Conservation (phyloP, 2,113 vertebrate species). For the Toxotes jaculatrix region DNA sequence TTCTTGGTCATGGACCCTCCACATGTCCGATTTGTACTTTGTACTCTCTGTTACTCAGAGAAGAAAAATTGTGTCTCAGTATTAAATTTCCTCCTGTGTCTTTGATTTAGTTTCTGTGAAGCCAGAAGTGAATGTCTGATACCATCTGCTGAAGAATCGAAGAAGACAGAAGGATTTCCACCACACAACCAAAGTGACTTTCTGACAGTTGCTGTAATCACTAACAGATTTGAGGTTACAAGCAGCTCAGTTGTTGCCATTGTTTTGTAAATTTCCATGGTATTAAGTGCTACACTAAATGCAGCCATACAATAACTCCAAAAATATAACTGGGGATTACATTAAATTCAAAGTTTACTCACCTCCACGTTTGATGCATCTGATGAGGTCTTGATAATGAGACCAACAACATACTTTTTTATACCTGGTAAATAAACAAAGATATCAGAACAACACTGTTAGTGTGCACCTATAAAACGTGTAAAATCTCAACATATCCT, state of each 20-base stretch:
- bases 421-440: slow-evolving; percentile 88
- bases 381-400: slow-evolving; percentile 99
- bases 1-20: no score
- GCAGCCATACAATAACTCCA: background rate
- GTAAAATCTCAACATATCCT: slow-evolving; percentile 42
- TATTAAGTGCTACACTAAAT: background rate
- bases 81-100: no score
- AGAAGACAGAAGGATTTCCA: no score
- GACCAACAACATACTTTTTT: slow-evolving; percentile 99
- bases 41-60: no score
- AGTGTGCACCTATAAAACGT: background rate
- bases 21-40: no score
- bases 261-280: no score
- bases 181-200: no score
- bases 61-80: no score
- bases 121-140: no score
- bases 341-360: slow-evolving; percentile 68
- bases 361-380: slow-evolving; percentile 97
- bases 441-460: slow-evolving; percentile 17
- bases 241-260: background rate
- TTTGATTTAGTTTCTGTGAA: no score
- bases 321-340: background rate
- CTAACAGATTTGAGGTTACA: background rate
- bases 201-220: background rate
- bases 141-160: no score